phyloP scores from a whole-genome alignment of 2,888 invertebrate species.

The Terebella lapidaria region DNA sequence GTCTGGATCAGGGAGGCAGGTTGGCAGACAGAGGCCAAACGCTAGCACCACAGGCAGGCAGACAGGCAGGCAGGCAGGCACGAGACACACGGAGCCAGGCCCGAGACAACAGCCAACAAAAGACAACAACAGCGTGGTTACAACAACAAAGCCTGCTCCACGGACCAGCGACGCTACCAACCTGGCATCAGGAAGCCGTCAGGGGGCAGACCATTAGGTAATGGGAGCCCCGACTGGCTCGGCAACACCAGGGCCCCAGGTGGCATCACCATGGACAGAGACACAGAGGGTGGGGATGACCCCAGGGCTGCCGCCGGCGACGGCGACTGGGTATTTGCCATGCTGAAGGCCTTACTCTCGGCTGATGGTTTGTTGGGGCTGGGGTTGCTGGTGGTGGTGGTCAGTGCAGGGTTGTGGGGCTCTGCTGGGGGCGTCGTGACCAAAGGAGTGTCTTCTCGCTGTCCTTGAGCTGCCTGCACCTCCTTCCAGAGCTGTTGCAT shows the following conservation, averaged over 20 bases:
- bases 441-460: constrained; percentile 1
- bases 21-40: neutral
- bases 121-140: no score
- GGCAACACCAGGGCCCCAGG: neutral
- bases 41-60: no score
- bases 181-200: constrained; percentile 3
- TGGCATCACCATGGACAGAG: neutral
- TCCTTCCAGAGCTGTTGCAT: constrained; percentile 51
- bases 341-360: neutral
- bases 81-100: no score
- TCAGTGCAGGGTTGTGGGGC: no score
- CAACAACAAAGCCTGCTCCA: no score
- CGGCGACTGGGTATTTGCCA: neutral
- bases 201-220: constrained; percentile 4
- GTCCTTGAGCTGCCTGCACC: constrained; percentile 34
- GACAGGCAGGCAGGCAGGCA: no score
- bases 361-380: neutral
- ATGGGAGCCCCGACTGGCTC: neutral
- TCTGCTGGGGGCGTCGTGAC: neutral
- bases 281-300: neutral
- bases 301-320: neutral
- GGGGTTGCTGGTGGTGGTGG: neutral
- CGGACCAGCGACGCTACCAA: no score
- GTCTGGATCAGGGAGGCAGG: no score
- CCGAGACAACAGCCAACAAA: no score